Conservation (phyloP, 2,888 invertebrate genomes). For the Morpho achilles region DNA sequence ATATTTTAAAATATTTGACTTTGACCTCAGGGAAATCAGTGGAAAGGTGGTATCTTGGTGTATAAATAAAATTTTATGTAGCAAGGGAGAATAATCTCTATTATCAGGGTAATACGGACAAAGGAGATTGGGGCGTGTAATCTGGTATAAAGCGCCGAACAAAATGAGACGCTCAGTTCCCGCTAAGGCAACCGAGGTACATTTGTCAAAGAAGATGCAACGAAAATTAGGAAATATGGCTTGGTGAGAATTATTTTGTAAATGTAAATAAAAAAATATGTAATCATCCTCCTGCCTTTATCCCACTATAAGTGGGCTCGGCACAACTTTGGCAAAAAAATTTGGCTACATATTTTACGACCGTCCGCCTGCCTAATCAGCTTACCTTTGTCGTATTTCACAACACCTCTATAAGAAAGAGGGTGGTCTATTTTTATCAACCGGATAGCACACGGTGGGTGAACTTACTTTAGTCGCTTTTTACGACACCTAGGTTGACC, state of each 20-base stretch:
- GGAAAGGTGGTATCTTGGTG: conserved; percentile 46
- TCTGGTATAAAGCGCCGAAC: conserved; percentile 26
- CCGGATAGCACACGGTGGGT: no score
- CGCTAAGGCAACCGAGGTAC: conserved; percentile 31
- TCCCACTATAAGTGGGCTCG: no score
- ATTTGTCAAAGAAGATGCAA: conserved; percentile 32
- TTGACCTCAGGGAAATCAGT: conserved; percentile 72
- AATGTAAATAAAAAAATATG: neutral
- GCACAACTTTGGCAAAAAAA: no score
- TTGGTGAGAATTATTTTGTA: neutral
- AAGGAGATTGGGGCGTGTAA: conserved; percentile 17
- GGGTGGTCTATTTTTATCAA: no score
- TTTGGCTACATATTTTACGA: no score
- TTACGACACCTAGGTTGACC: no score
- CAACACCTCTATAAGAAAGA: no score
- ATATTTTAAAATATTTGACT: conserved; percentile 63
- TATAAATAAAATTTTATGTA: conserved; percentile 33
- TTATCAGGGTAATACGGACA: conserved; percentile 33
- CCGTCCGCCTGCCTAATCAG: no score
- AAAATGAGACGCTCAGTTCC: conserved; percentile 43
- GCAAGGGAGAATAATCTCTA: conserved; percentile 47
- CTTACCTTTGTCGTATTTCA: no score
- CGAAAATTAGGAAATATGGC: conserved; percentile 20
- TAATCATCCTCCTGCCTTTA: no score
- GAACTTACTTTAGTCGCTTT: no score